Evolutionary conservation across 2,797 vertebrate genomes (phyloP), one percentile per base, ranked within the genome.

Genomic region (Rhincodon typus): DNA sequence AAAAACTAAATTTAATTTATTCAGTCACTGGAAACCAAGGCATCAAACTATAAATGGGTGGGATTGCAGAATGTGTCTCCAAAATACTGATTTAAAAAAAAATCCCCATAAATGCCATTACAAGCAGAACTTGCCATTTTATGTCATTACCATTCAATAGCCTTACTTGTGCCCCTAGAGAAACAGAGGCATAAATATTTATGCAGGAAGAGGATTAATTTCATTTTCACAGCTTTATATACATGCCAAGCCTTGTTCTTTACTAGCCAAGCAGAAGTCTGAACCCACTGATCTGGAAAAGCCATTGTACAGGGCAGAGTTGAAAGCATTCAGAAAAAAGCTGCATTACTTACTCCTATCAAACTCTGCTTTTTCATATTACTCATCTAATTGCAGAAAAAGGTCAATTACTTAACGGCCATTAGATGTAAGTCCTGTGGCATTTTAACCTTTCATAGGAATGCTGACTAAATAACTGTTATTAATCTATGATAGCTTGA

Each of bases 1-100:
- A 90, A 90, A 46, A 90, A 62, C 34, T 17, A 15, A n/a, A 90
- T 62, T 90, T n/a, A 90, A 34, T 90, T 62, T 90, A 90, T 84
- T 84, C 42, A 1, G 50, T 57, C 50, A 53, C 30, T 1, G 15
- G 12, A 88, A 90, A 66, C 13, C 57, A 62, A n/a, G 62, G 87
- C 53, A 19, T 50, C 27, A 17, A 90, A 17, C 57, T 90, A 5
- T 66, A 25, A 25, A 84, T 46, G 82, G 82, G 21, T 25, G 19
- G 38, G 21, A 84, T 25, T 34, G 15, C 79, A 90, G 53, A 90
- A 90, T 90, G 27, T 34, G 23, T 86, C 84, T 53, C 42, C 82
- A 90, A 90, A 90, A 57, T 50, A 57, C 8, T 57, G 50, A 90
- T 90, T n/a, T 4, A 15, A 34, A n/a, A 90, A 66, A 57, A 10